Evolutionary conservation across 1,140 invertebrate genomes (phyloP), one percentile per base, ranked within the genome.

Genomic region (Chironomus tepperi): DNA sequence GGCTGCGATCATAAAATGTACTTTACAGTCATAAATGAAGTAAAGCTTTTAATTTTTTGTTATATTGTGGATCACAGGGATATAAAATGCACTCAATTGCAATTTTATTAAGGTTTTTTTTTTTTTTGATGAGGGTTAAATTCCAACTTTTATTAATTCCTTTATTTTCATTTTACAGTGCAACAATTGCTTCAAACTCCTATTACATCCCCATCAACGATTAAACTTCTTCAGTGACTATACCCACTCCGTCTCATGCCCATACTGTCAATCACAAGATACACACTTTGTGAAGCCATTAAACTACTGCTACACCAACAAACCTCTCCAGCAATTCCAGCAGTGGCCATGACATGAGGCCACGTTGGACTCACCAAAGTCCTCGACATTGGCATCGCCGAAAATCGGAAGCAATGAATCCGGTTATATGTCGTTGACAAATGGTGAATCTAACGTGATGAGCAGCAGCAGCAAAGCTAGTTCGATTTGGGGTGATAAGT

Each of bases 151-250:
- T 74, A 42, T 77, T 65, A n/a, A 12, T 74, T 72, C 77, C 73
- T 75, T 75, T 75, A 77, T 77, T 84, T 77, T 81, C 8, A 47
- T 57, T 77, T 85, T 86, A 2, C 86, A 95, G 93, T 97, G 95
- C 85, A 95, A 94, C 86, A 90, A 87, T 79, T 96, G 94, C 86
- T 90, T 89, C 83, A 92, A 93, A 83, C 88, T 93, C 19, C 87
- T 96, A 74, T 90, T 96, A 79, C 89, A 92, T 79, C 91, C 92
- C 8, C 90, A 93, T 79, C 92, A 96, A 83, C 88, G 93, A 77
- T 85, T 96, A 76, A 92, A 93, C 84, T 98, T 90, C 87, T 97
- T 95, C 87, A 97, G 94, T 77, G 94, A 98, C 84, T 98, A 97
- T 86, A 97, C 94, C 82, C 93, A 94, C 79, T 89, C 91, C 78